These are phyloP conservation scores for Pseudolycoriella hygida DNA, from an alignment of 2,888 invertebrate genomes.

Conservation along the genomic window DNA sequence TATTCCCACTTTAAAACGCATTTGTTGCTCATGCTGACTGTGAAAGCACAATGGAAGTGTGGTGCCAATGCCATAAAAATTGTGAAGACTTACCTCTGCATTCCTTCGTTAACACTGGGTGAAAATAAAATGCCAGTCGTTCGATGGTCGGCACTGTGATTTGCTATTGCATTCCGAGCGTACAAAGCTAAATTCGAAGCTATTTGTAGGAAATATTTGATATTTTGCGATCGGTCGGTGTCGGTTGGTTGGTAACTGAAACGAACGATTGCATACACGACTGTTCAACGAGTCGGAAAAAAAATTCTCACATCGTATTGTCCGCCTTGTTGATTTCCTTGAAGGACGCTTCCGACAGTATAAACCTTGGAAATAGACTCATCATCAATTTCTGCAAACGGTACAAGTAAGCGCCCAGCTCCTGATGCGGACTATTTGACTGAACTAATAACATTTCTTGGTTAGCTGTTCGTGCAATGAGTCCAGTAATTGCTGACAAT, in stretches of 20 bases:
- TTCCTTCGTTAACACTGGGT: conserved; percentile 29
- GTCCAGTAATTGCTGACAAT: conserved; percentile 56
- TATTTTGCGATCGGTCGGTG: conserved; percentile 24
- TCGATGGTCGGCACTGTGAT: conserved; percentile 34
- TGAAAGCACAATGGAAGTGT: too few species aligned
- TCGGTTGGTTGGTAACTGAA: conserved; percentile 9
- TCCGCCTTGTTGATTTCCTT: conserved; percentile 20
- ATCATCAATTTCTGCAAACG: conserved; percentile 60
- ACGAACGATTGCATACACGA: conserved; percentile 1
- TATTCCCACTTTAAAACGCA: too few species aligned
- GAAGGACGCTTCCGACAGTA: conserved; percentile 28
- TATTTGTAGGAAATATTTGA: conserved; percentile 38
- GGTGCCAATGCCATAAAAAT: too few species aligned
- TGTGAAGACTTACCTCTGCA: conserved; percentile 12
- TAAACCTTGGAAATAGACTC: conserved; percentile 53
- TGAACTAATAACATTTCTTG: conserved; percentile 21
- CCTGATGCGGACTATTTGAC: conserved; percentile 28
- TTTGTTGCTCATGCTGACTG: too few species aligned
- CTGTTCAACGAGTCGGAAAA: background rate
- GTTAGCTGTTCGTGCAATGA: conserved; percentile 51
- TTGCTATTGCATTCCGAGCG: conserved; percentile 45
- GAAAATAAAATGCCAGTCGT: conserved; percentile 35
- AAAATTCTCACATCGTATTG: conserved; percentile 8
- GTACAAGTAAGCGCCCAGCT: conserved; percentile 38
- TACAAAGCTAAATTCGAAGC: conserved; percentile 54